Conservation (phyloP, 2,113 vertebrate genomes). For the Salvator merianae region DNA sequence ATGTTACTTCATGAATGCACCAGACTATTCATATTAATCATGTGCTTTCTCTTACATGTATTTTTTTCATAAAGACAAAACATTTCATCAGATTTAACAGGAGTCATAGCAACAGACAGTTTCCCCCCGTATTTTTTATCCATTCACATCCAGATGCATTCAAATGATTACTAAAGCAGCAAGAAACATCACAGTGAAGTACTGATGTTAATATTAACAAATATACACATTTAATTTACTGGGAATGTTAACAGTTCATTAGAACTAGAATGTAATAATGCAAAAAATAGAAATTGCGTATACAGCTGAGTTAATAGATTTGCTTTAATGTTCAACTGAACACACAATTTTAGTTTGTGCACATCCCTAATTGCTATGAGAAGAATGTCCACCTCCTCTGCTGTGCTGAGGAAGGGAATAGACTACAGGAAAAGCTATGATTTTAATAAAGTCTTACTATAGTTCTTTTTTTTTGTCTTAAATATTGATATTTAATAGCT, state of each 20-base stretch:
- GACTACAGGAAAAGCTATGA: too few species aligned
- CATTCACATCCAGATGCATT: slow-evolving; percentile 12
- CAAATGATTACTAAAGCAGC: background rate
- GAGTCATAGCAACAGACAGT: slow-evolving; percentile 49
- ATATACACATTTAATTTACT: slow-evolving; percentile 22
- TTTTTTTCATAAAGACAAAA: slow-evolving; percentile 19
- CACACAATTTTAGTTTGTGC: too few species aligned
- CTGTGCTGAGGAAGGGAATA: too few species aligned
- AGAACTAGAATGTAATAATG: slow-evolving; percentile 33
- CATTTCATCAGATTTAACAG: slow-evolving; percentile 28
- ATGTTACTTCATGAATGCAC: background rate
- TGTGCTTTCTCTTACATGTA: background rate
- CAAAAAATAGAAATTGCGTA: slow-evolving; percentile 17
- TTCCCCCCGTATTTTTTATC: slow-evolving; percentile 20
- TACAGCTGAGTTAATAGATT: slow-evolving; percentile 23
- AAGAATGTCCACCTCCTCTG: too few species aligned
- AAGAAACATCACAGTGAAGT: slow-evolving; percentile 37
- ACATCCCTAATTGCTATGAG: too few species aligned
- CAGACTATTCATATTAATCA: background rate
- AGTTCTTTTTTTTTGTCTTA: too few species aligned
- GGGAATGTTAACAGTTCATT: slow-evolving; percentile 43
- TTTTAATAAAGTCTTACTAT: too few species aligned
- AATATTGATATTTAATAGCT: too few species aligned
- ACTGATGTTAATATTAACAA: slow-evolving; percentile 24
- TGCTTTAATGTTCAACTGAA: slow-evolving; percentile 12